Percentiles rank a stretch among this genome's conserved stretches.
phyloP scores from a whole-genome alignment of 2,888 invertebrate species.

The Synanthedon formicaeformis region DNA sequence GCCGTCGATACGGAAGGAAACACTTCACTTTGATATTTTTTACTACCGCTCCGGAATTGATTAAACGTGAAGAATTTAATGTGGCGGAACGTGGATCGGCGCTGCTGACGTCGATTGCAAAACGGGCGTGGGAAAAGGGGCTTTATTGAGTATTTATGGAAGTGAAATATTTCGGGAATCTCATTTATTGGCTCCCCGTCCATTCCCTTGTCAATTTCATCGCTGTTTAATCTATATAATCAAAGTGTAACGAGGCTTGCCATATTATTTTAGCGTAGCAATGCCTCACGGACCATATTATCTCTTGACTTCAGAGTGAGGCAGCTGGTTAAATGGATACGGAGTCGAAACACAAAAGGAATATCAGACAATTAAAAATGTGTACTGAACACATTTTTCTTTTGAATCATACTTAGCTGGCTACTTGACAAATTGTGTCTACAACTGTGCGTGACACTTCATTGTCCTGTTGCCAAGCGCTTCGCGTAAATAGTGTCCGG shows the following conservation, averaged over 20 bases:
- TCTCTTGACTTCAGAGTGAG: not conserved
- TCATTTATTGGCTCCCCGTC: conserved; percentile 37
- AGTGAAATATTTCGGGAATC: conserved; percentile 41
- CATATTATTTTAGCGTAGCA: conserved; percentile 5
- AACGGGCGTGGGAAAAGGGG: conserved; percentile 39
- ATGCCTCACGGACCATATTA: conserved; percentile 3
- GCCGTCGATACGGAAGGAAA: conserved; percentile 47
- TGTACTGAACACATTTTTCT: not conserved
- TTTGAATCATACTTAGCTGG: not conserved
- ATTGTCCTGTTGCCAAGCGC: conserved; percentile 19
- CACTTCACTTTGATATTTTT: conserved; percentile 48
- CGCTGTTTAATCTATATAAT: conserved; percentile 29
- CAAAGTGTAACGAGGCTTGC: conserved; percentile 11
- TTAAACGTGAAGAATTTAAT: conserved; percentile 62
- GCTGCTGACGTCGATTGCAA: conserved; percentile 34
- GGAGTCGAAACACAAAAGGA: no score
- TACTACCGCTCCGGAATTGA: conserved; percentile 43
- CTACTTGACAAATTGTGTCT: conserved; percentile 14
- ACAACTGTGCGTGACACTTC: conserved; percentile 18
- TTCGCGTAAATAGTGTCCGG: conserved; percentile 14
- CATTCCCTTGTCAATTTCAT: conserved; percentile 36
- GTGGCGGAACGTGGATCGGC: conserved; percentile 41
- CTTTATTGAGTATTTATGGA: conserved; percentile 44
- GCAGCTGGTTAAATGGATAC: no score
- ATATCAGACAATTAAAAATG: no score